Base-by-base conservation (phyloP, 2,113 vertebrate species). In the Budorcas taxicolor region DNA sequence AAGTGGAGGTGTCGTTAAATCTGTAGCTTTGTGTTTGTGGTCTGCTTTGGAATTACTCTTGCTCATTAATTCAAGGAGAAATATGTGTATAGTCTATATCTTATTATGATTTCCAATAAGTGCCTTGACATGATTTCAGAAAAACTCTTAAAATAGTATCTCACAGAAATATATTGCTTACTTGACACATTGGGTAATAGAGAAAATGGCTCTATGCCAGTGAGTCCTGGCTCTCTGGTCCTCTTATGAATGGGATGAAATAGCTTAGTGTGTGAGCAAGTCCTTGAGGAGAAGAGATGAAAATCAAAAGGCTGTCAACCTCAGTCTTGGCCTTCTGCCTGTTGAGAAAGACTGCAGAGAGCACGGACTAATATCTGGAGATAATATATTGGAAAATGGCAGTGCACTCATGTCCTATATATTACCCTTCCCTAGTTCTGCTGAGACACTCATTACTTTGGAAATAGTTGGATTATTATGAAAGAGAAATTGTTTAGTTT, bases 51-150 rank as follows among this genome's bases (percentile, higher is more conserved):
- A 90, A 67, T 78, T 74, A 45, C 43, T 45, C 50, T 60, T 93
- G 91, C 67, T 97, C 47, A 71, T 94, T 90, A 85, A 90, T 82
- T 92, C 55, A 89, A 97, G 74, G 87, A 96, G 50, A 97, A 87
- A 82, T 43, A 87, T 2, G 47, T 58, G 19, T 43, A 74, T 71
- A 11, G 23, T 89, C 9, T 62, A 12, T 76, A 27, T 85, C 92
- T 91, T 84, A 90, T 97, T 82, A 52, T 60, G 43, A 89, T 55
- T 92, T 95, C 85, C 81, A 96, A 33, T 95, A 95, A 97, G 43
- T 1, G 92, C 15, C 16, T 89, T 94, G 85, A 95, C 36, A 71
- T 85, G 31, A 84, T 92, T 98, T 95, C 47, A 95, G 76, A 88
- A 88, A 93, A 90, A 60, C 71, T 95, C 94, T 93, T 91, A 27